Evolutionary conservation across 2,888 invertebrate genomes (phyloP).

Genomic region (Norana najaformis): DNA sequence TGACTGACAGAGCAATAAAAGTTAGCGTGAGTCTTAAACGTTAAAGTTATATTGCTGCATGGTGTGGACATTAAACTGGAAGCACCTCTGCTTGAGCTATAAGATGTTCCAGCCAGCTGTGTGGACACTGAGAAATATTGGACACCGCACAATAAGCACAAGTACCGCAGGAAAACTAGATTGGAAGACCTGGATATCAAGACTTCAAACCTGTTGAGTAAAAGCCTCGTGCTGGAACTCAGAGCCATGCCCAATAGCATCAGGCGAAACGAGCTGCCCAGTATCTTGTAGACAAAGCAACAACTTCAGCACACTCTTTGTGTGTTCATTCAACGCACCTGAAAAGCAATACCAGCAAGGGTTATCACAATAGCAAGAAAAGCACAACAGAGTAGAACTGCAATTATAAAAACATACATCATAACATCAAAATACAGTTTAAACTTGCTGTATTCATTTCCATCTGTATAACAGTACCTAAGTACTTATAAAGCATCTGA

Average conservation of each 20-base stretch:
- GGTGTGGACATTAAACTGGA: background rate
- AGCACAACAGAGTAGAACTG: no score
- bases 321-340: background rate
- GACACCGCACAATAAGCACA: background rate
- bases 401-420: no score
- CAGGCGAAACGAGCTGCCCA: slow-evolving; percentile 13
- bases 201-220: background rate
- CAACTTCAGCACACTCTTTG: slow-evolving; percentile 13
- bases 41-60: background rate
- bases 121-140: background rate
- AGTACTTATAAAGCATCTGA: no score
- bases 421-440: no score
- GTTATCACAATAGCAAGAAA: no score
- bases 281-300: slow-evolving; percentile 5
- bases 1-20: background rate
- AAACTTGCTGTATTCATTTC: no score
- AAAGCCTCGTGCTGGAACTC: slow-evolving; percentile 1
- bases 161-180: no score
- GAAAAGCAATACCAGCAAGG: background rate
- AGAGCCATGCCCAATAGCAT: background rate
- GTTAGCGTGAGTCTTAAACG: background rate
- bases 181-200: background rate
- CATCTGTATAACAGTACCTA: no score
- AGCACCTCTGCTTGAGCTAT: background rate
- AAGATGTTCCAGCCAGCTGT: background rate